Conservation (phyloP, 2,888 invertebrate species). For the Drosophila greeni region DNA sequence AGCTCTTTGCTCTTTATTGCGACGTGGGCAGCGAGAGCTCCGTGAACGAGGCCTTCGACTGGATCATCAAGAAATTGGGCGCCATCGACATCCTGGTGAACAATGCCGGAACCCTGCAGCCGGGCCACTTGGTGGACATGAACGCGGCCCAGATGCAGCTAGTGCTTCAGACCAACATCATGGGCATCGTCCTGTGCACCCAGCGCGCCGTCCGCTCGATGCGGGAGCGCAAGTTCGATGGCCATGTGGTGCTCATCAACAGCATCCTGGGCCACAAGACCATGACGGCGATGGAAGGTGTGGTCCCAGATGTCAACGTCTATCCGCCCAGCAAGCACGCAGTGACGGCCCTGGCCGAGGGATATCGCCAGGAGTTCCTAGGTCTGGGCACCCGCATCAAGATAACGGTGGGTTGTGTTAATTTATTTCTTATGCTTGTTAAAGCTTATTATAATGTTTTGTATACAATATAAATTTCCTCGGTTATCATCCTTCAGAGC, state of each 20-base stretch:
- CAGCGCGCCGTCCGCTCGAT: constrained; percentile 80
- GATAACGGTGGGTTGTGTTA: constrained; percentile 71
- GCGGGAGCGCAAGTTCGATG: constrained; percentile 78
- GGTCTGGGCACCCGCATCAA: constrained; percentile 75
- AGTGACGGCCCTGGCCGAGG: constrained; percentile 76
- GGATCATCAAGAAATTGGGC: constrained; percentile 80
- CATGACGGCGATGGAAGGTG: constrained; percentile 26
- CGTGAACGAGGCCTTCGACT: constrained; percentile 80
- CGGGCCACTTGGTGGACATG: constrained; percentile 64
- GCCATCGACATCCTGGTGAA: constrained; percentile 82
- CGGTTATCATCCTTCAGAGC: constrained; percentile 46
- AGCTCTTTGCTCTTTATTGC: constrained; percentile 75
- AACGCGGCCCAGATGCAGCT: constrained; percentile 51
- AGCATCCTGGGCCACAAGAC: constrained; percentile 75
- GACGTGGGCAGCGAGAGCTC: constrained; percentile 81
- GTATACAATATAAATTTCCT: not conserved
- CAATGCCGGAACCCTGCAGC: constrained; percentile 80
- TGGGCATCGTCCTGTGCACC: constrained; percentile 79
- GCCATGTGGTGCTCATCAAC: constrained; percentile 80
- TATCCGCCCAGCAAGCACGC: constrained; percentile 76
- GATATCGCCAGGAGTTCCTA: constrained; percentile 76
- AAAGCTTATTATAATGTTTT: not conserved
- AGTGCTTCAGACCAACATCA: constrained; percentile 80
- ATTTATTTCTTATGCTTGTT: too few species aligned
- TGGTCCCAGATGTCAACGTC: constrained; percentile 61